These are phyloP conservation scores for rat (Rattus norvegicus) DNA, from an alignment of 2,113 vertebrate genomes.

Conservation along the genomic window GRCr8 NC_086021.1:88813501-88814000, in stretches of 20 bases:
- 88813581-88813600: neutral
- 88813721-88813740: slow-evolving; percentile 20
- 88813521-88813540: too few relatives aligned
- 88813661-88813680: slow-evolving; percentile 26
- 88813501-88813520: neutral
- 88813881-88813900: neutral
- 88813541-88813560: neutral
- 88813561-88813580: neutral
- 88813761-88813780: neutral
- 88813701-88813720: neutral
- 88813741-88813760: neutral
- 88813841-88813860: slow-evolving; percentile 21
- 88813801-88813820: neutral
- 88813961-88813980: neutral
- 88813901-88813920: neutral
- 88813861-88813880: neutral
- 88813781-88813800: slow-evolving; percentile 43
- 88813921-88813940: neutral
- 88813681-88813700: slow-evolving; percentile 9
- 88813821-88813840: neutral
- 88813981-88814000: neutral
- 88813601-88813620: slow-evolving; percentile 18
- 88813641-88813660: slow-evolving; percentile 31
- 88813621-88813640: slow-evolving; percentile 40
- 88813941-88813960: neutral